Percentiles rank a stretch among this genome's conserved stretches.
These are phyloP conservation scores for Nothoprocta perdicaria DNA, from an alignment of 2,113 vertebrate species.

Conservation along the genomic window DNA sequence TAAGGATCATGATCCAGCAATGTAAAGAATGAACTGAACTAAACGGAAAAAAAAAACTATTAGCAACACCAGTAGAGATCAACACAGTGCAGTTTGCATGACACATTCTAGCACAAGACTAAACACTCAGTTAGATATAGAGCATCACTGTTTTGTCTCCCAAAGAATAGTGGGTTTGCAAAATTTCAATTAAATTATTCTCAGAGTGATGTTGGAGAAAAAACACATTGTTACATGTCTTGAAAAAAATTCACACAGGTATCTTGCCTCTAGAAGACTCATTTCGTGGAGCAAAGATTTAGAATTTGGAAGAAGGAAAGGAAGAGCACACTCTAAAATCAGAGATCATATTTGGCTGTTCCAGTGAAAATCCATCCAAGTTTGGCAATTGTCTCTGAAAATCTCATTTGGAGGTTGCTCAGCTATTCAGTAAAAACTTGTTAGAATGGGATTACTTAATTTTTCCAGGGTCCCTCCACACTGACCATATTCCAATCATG, in stretches of 20 bases:
- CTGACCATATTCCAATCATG: neutral
- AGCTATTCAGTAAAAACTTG: neutral
- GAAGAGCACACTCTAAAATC: neutral
- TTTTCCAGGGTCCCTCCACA: neutral
- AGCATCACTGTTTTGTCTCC: neutral
- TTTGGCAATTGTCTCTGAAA: neutral
- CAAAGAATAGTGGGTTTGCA: neutral
- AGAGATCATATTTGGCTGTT: neutral
- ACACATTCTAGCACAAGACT: neutral
- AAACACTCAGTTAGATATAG: rapidly evolving
- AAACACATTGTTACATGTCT: neutral
- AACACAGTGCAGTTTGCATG: neutral
- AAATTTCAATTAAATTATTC: neutral
- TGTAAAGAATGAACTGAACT: neutral
- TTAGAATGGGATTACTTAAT: neutral
- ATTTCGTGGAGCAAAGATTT: neutral
- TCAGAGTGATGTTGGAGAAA: neutral
- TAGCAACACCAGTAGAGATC: neutral
- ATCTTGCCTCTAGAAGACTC: neutral
- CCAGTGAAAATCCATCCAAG: neutral
- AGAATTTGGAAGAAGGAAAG: neutral
- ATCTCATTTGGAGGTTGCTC: neutral
- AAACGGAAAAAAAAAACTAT: neutral
- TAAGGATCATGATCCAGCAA: neutral
- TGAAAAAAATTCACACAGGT: neutral